Evolutionary conservation across 2,888 invertebrate species (phyloP), one percentile per base, ranked within the genome.

Genomic region (Eilema caniola): DNA sequence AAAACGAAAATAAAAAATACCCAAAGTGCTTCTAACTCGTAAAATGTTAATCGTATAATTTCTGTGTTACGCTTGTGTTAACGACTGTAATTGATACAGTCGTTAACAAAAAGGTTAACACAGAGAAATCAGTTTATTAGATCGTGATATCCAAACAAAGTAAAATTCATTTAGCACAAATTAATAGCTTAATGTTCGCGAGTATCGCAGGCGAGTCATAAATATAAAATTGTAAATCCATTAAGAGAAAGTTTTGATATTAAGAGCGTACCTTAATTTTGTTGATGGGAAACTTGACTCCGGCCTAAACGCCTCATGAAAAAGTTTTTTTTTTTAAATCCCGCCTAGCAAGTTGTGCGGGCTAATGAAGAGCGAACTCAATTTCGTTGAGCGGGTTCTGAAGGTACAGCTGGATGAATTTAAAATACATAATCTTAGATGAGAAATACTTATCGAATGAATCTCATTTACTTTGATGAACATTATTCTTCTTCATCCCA

Each of bases 201-300:
- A 76, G 79, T 70, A 73, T 62, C 80, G 64, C 70, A 69, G 62
- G 67, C 69, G 33, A 41, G 67, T 83, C 90, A 91, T 92, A 92
- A 93, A 93, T 92, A 92, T 91, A 88, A 92, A 93, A 93, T 94
- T 92, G 86, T 88, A 90, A 93, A 94, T 92, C 94, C 94, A 93
- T 94, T 93, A 93, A 82, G 84, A 82, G 84, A 85, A 93, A 94
- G 90, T 93, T 94, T 91, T 89, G 91, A 91, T 92, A 92, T 92
- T 92, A 92, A 91, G 90, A 88, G 89, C 88, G 91, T 88, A 92
- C 92, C 92, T 93, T 93, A 90, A 94, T 93, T 93, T 92, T 90
- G 92, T 91, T 93, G 93, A 94, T 94, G 93, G 92, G 88, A 92
- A 93, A 92, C 92, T 93, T 90, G 89, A 89, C 92, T 92, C 81